These are phyloP conservation scores for Chamaetylas fuelleborni DNA, from an alignment of 2,113 vertebrate genomes.

Conservation along the genomic window DNA sequence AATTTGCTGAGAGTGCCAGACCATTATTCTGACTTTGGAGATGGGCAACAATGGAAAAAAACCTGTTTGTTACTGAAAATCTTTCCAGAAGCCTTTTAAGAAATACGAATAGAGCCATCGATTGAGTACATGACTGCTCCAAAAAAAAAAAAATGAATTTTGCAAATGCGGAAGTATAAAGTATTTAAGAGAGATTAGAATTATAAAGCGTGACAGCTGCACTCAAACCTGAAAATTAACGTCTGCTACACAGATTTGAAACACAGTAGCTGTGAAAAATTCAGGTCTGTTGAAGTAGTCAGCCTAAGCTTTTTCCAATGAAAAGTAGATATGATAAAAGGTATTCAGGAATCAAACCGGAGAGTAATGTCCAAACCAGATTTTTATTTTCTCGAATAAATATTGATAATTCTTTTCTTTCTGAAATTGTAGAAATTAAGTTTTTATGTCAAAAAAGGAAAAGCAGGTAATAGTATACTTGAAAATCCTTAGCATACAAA, in stretches of 20 bases:
- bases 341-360: background rate
- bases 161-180: background rate
- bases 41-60: background rate
- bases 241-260: background rate
- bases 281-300: background rate
- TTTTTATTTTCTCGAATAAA: background rate
- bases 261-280: background rate
- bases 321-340: background rate
- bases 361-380: background rate
- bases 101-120: background rate
- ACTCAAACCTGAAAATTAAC: background rate
- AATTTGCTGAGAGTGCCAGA: background rate
- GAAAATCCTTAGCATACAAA: background rate
- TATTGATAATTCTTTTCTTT: background rate
- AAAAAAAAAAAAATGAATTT: background rate
- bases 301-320: background rate
- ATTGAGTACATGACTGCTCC: background rate
- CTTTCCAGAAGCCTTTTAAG: background rate
- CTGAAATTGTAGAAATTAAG: background rate
- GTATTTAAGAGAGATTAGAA: background rate
- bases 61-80: rapidly evolving
- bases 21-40: background rate
- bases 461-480: background rate
- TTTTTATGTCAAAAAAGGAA: background rate
- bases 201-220: background rate